Percentiles rank a stretch among this genome's conserved stretches.
Evolutionary conservation across 2,797 vertebrate genomes (phyloP).

Genomic region (Microctenopoma steveboyesi): DNA sequence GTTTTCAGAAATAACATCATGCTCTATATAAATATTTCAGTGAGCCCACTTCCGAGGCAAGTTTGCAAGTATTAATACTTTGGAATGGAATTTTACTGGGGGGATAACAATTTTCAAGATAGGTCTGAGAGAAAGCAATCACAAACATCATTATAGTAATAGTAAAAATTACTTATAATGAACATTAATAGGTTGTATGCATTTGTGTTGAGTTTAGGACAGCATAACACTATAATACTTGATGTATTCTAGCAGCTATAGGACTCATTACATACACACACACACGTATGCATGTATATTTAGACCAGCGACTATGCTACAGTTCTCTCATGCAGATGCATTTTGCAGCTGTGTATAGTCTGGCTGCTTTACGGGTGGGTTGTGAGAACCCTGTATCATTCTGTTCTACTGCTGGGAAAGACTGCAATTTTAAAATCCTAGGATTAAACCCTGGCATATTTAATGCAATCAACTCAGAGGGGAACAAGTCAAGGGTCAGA

Average conservation of each 20-base stretch:
- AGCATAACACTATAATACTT: conserved; percentile 5
- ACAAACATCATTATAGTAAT: no score
- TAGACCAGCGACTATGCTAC: not conserved
- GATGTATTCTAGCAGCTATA: conserved; percentile 29
- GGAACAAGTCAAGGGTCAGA: conserved; percentile 19
- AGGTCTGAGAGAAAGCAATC: conserved; percentile 27
- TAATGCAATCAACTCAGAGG: conserved; percentile 32
- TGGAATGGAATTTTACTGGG: conserved; percentile 37
- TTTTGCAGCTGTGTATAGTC: conserved; percentile 43
- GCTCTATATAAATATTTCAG: conserved; percentile 72
- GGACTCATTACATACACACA: conserved; percentile 14
- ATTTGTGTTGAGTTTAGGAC: conserved; percentile 9
- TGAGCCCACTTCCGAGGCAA: conserved; percentile 26
- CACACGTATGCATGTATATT: conserved; percentile 10
- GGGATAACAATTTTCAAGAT: conserved; percentile 42
- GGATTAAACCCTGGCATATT: conserved; percentile 47
- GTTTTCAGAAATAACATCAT: conserved; percentile 54
- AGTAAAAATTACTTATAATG: conserved; percentile 30
- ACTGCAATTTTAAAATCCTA: conserved; percentile 17
- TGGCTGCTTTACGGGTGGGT: not conserved
- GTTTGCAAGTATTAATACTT: conserved; percentile 36
- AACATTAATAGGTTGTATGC: conserved; percentile 36
- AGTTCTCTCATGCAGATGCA: conserved; percentile 23
- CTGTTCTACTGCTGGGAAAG: conserved; percentile 24
- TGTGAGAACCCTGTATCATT: conserved; percentile 34